phyloP scores from a whole-genome alignment of 2,797 vertebrate species.

The Poliocrania exsul region DNA sequence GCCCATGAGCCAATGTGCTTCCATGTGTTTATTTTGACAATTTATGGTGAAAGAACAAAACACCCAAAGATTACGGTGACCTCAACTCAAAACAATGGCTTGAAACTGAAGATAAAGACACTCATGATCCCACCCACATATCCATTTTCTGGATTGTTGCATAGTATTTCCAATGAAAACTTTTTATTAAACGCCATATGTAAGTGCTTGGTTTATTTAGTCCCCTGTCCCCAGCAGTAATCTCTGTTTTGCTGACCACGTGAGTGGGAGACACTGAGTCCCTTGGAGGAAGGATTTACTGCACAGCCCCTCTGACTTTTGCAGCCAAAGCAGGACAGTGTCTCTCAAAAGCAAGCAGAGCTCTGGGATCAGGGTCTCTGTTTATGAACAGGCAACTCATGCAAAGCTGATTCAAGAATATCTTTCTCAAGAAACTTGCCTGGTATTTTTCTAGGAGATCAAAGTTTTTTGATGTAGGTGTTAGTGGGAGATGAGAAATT shows the following conservation, averaged over 20 bases:
- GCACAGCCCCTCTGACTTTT: neutral
- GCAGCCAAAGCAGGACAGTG: neutral
- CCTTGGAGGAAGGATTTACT: neutral
- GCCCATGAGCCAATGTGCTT: neutral
- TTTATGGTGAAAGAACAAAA: neutral
- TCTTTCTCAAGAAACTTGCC: neutral
- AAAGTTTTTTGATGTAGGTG: constrained; percentile 7
- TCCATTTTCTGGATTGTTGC: neutral
- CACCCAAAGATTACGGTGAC: neutral
- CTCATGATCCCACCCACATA: neutral
- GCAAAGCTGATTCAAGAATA: neutral
- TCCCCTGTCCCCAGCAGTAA: neutral
- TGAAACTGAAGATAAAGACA: neutral
- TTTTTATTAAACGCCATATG: neutral
- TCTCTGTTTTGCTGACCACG: neutral
- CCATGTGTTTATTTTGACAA: neutral
- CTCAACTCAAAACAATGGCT: neutral
- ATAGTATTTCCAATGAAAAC: neutral
- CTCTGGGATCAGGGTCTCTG: neutral
- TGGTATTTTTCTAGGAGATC: neutral
- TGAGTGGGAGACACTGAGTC: neutral
- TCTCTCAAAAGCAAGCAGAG: neutral
- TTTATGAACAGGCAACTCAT: neutral
- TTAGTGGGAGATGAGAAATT: constrained; percentile 18
- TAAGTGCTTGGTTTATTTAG: neutral